Evolutionary conservation across 2,797 vertebrate genomes (phyloP).

Genomic region (Arnoldichthys spilopterus): DNA sequence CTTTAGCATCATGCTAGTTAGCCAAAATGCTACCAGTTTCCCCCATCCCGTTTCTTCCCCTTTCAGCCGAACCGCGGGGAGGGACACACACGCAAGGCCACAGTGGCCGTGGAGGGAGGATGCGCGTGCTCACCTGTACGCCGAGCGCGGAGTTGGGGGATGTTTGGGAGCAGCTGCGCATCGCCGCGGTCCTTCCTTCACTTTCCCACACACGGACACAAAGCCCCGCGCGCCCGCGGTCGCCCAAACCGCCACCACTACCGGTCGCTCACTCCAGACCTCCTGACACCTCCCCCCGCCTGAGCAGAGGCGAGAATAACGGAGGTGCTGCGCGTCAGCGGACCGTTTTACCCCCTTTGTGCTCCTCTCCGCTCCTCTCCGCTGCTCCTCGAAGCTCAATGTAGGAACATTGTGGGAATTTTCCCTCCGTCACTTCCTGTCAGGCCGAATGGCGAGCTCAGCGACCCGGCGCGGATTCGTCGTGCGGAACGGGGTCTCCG

Average conservation of each 20-base stretch:
- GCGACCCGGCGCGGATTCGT: neutral
- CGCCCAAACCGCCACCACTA: no score
- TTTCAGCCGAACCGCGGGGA: neutral
- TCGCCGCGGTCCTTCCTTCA: neutral
- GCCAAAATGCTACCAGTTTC: neutral
- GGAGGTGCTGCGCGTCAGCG: no score
- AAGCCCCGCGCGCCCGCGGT: no score
- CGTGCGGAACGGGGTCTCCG: neutral
- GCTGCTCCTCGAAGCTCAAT: constrained; percentile 67
- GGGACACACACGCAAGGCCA: no score
- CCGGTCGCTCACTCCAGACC: neutral
- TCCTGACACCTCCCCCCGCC: neutral
- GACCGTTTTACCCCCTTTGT: no score
- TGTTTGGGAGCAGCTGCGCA: neutral
- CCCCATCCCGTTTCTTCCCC: neutral
- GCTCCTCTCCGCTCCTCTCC: constrained; percentile 76
- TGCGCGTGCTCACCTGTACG: neutral
- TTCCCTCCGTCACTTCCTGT: constrained; percentile 79
- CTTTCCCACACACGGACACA: neutral
- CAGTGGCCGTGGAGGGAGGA: neutral
- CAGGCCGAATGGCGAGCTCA: neutral
- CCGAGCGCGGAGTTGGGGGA: neutral
- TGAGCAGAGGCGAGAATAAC: no score
- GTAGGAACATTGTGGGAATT: constrained; percentile 76
- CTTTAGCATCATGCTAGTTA: constrained; percentile 1